Percentiles rank a stretch among this genome's conserved stretches.
Conservation (phyloP, 2,888 invertebrate genomes). For the Apamea anceps region DNA sequence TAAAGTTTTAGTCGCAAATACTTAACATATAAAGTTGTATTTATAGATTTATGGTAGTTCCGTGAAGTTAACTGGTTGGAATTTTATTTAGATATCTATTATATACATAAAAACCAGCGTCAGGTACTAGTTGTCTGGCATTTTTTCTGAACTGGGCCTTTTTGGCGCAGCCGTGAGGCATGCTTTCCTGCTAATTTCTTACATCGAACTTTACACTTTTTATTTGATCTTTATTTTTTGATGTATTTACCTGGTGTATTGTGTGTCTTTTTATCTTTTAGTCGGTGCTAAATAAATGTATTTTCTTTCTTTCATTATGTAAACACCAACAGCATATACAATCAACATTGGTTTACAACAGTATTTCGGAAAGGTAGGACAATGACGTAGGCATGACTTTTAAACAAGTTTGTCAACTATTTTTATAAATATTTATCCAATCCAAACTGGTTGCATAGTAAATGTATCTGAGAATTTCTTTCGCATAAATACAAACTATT, state of each 20-base stretch:
- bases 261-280: no score
- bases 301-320: no score
- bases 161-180: no score
- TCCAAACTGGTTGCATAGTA: constrained; percentile 52
- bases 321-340: background rate
- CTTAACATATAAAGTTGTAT: background rate
- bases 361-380: background rate
- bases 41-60: constrained; percentile 23
- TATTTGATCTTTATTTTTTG: no score
- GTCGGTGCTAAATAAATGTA: no score
- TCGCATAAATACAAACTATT: constrained; percentile 52
- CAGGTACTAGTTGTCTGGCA: no score
- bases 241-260: no score
- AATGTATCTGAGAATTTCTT: constrained; percentile 60
- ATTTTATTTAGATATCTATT: background rate
- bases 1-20: constrained; percentile 22
- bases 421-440: constrained; percentile 45
- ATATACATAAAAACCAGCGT: background rate
- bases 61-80: constrained; percentile 19
- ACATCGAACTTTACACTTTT: no score
- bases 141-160: no score
- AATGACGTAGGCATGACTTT: background rate
- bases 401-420: constrained; percentile 20
- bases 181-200: no score
- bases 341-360: background rate